Evolutionary conservation across 2,888 invertebrate genomes (phyloP).

Genomic region (Nasonovia ribisnigri): DNA sequence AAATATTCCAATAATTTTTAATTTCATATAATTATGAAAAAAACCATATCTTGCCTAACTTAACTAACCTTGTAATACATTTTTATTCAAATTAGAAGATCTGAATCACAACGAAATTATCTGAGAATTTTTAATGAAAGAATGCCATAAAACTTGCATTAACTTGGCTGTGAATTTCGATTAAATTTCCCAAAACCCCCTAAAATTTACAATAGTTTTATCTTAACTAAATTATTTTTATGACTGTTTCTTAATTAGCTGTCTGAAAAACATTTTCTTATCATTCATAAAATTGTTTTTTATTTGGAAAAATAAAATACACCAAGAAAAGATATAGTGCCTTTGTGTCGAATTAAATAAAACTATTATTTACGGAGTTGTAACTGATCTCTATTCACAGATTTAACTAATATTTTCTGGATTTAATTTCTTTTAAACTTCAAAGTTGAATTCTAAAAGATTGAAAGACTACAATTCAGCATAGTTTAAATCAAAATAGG

Average conservation of each 20-base stretch:
- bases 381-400: not conserved
- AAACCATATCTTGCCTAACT: not conserved
- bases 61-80: not conserved
- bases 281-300: not conserved
- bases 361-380: not conserved
- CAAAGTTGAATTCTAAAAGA: not conserved
- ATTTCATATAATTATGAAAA: not conserved
- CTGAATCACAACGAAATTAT: not conserved
- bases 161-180: not conserved
- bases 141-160: not conserved
- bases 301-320: not conserved
- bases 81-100: not conserved
- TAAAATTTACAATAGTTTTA: not conserved
- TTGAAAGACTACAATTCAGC: not conserved
- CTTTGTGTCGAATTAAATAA: not conserved
- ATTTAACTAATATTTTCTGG: not conserved
- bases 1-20: not conserved
- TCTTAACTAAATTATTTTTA: not conserved
- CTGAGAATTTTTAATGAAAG: not conserved
- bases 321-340: not conserved
- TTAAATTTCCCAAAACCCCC: not conserved
- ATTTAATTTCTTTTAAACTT: not conserved
- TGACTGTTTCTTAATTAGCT: not conserved
- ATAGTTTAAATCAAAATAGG: not conserved
- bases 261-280: not conserved